Evolutionary conservation across 2,797 vertebrate species (phyloP), one percentile per base, ranked within the genome.

Genomic region (Setipinna tenuifilis): DNA sequence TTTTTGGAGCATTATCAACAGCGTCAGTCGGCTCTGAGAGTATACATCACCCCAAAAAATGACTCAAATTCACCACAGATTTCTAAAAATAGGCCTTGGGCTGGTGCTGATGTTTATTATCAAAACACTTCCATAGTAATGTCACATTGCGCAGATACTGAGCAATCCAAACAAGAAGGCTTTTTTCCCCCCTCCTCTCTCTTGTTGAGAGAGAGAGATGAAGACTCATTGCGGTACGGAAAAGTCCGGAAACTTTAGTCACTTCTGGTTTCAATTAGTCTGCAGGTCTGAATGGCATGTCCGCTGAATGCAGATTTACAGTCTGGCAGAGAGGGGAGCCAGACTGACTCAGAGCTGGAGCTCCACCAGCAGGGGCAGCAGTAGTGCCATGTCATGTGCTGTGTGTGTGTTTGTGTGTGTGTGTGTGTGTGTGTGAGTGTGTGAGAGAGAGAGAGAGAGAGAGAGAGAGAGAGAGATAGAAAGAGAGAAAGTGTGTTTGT

Each of bases 191-290:
- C 46, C 9, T 14, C 50, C 14, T 54, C 50, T 2, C 2, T 14
- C 9, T 10, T 4, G 46, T 48, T 48, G 10, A 48, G 46, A 48
- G 46, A 48, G 46, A 48, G 50, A 54, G 71, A 44, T 44, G 71
- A 68, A 78, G 35, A 25, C 35, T 78, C 71, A 44, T 44, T 78
- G 71, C 19, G 71, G 68, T 41, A 17, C 19, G 16, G 28, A 44
- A 44, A 41, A 78, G 71, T 78, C 71, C 19, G 17, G 35, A 78
- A 78, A 78, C 71, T 78, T 78, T 82, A 88, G 65, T 62, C 78
- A 23, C 84, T 84, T 86, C 87, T 91, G 89, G 85, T 90, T 89
- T 85, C 89, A 88, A 89, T 91, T 90, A 91, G 84, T 87, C 88
- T 90, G 83, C 86, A 65, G 87, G 89, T 87, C 84, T 82, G 86